Base-by-base conservation (phyloP, 2,797 vertebrate species). In the Muraenolepis orangiensis region DNA sequence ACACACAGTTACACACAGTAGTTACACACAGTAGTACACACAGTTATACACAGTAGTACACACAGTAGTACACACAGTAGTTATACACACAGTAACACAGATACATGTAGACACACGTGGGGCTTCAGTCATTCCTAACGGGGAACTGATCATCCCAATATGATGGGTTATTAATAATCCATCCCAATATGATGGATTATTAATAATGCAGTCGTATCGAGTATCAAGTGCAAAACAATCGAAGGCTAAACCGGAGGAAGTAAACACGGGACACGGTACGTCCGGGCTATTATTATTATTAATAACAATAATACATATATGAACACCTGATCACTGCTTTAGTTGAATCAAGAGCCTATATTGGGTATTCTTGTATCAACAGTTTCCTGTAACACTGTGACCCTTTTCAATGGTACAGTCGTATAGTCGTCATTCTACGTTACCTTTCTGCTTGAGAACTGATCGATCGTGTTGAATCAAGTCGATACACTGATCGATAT, bases 391-490 rank as follows among this genome's bases (percentile, higher is more conserved):
- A 64, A 64, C 57, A 64, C 66, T 3, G 66, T 67, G 66, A 20
- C n/a, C 16, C 28, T 8, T 66, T 66, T 66, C 29, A 23, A 29
- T 57, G 26, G 8, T 18, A 29, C 13, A 46, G 13, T n/a, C n/a
- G n/a, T n/a, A n/a, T n/a, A n/a, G n/a, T n/a, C n/a, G n/a, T n/a
- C n/a, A n/a, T n/a, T n/a, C n/a, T n/a, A n/a, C n/a, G n/a, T 89
- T 87, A 94, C 94, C 94, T 90, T 88, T 93, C 6, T 88, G 81
- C 68, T 78, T 91, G 61, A 95, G 86, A 46, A 93, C 16, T 0
- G 86, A 81, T 20, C 80, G 88, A 77, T 94, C 92, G 32, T 84
- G 85, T 14, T 92, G 82, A 70, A 95, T 69, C 69, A 92, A 85
- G 42, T 82, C 77, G 14, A 86, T 82, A 23, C 94, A 93, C 73